phyloP scores from a whole-genome alignment of 2,888 invertebrate species.

The Acleris emargana region DNA sequence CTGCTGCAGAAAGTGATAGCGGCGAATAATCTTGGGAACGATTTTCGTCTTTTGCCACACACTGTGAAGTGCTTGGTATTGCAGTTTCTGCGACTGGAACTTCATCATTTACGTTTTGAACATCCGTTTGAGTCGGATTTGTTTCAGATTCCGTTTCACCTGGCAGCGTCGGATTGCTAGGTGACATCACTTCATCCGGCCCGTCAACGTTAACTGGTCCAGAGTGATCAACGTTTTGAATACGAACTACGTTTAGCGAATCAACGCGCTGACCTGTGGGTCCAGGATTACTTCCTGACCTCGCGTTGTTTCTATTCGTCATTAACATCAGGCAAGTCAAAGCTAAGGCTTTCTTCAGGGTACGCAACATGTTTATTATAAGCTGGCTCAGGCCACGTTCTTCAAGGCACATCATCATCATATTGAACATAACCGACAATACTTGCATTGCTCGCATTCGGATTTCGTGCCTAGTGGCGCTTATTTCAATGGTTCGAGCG shows the following conservation, averaged over 20 bases:
- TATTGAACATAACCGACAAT: constrained; percentile 78
- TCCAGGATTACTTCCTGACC: constrained; percentile 50
- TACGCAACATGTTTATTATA: constrained; percentile 73
- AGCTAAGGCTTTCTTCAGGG: constrained; percentile 74
- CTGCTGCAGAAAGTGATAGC: constrained; percentile 43
- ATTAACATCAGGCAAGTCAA: constrained; percentile 77
- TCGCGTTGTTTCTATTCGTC: constrained; percentile 62
- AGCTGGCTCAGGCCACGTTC: constrained; percentile 74
- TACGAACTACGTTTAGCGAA: constrained; percentile 66
- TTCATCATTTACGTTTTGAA: constrained; percentile 42
- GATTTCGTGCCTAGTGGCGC: constrained; percentile 74
- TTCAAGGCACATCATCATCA: constrained; percentile 81
- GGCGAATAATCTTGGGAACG: constrained; percentile 44
- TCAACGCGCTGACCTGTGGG: constrained; percentile 58
- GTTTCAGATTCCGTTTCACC: constrained; percentile 43
- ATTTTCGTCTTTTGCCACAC: constrained; percentile 39
- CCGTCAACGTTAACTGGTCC: constrained; percentile 72
- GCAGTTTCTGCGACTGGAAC: constrained; percentile 38
- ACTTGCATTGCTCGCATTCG: constrained; percentile 80
- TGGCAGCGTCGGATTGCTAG: constrained; percentile 39
- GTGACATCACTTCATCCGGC: constrained; percentile 59
- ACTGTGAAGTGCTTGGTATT: constrained; percentile 46
- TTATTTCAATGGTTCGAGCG: constrained; percentile 67
- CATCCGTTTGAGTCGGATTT: constrained; percentile 28
- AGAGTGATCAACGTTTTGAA: constrained; percentile 70